Conservation (phyloP, 2,888 invertebrate genomes). For the Phlogophora meticulosa region DNA sequence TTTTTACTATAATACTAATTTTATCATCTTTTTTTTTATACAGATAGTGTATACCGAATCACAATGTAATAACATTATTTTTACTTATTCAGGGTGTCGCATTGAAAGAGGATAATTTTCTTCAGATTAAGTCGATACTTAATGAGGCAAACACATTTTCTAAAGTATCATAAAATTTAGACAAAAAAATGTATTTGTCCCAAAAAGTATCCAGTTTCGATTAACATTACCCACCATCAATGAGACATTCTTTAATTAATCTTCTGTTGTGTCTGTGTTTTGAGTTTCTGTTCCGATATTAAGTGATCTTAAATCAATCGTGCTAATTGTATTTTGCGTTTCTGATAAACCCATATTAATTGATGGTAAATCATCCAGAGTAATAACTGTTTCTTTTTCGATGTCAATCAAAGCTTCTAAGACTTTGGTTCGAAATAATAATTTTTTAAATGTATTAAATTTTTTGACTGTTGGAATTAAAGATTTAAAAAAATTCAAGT, state of each 20-base stretch:
- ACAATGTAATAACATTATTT: background rate
- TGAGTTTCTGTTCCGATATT: conserved; percentile 8
- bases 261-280: conserved; percentile 7
- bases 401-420: conserved; percentile 59
- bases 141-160: conserved; percentile 8
- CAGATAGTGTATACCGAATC: background rate
- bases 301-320: conserved; percentile 5
- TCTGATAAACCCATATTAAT: conserved; percentile 5
- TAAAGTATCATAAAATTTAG: conserved; percentile 46
- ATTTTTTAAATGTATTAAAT: conserved; percentile 54
- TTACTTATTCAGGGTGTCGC: background rate
- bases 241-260: background rate
- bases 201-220: conserved; percentile 5
- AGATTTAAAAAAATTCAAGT: conserved; percentile 60
- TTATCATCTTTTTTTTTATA: background rate
- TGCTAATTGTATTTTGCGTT: conserved; percentile 5
- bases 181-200: conserved; percentile 31
- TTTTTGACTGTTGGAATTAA: conserved; percentile 57
- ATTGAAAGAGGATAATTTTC: conserved; percentile 20
- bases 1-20: background rate
- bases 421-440: conserved; percentile 61
- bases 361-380: conserved; percentile 39
- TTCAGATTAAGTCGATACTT: conserved; percentile 1
- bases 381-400: conserved; percentile 16
- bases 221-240: too few relatives aligned